These are phyloP conservation scores for Apteryx mantelli DNA, from an alignment of 2,113 vertebrate genomes.

Conservation along the genomic window DNA sequence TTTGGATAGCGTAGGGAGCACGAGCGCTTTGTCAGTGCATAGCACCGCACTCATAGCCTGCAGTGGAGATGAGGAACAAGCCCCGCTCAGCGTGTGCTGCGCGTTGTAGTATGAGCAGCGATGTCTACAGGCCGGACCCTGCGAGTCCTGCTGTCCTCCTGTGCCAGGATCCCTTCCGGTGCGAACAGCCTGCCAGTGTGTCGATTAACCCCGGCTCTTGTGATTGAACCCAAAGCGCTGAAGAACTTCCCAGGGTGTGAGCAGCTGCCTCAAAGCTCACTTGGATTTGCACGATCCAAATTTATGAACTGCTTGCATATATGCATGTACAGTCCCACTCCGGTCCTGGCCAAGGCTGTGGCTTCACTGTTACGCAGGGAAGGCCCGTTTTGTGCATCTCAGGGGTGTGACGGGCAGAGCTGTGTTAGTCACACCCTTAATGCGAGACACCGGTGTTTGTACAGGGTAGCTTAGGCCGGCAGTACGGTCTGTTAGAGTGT, in stretches of 20 bases:
- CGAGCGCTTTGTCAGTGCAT: neutral
- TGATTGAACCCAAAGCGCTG: neutral
- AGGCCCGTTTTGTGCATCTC: neutral
- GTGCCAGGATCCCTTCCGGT: fast-evolving
- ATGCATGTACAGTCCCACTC: neutral
- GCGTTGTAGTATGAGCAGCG: fast-evolving
- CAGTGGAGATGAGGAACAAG: neutral
- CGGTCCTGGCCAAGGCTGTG: neutral
- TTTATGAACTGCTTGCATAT: neutral
- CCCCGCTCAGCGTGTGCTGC: too few relatives aligned
- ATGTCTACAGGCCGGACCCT: neutral
- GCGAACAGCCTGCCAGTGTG: neutral
- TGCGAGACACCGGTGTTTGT: neutral
- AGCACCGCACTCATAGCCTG: neutral
- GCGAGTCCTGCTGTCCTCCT: neutral
- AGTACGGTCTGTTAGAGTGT: neutral
- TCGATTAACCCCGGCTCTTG: neutral
- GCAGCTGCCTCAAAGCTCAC: neutral
- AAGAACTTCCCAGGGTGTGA: neutral
- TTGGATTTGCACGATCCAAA: neutral
- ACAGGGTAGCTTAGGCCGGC: neutral
- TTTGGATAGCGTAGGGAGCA: neutral
- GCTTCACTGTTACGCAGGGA: neutral
- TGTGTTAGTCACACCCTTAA: neutral
- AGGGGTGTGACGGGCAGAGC: neutral